Evolutionary conservation across 2,888 invertebrate species (phyloP).

Genomic region (Machimus atricapillus): DNA sequence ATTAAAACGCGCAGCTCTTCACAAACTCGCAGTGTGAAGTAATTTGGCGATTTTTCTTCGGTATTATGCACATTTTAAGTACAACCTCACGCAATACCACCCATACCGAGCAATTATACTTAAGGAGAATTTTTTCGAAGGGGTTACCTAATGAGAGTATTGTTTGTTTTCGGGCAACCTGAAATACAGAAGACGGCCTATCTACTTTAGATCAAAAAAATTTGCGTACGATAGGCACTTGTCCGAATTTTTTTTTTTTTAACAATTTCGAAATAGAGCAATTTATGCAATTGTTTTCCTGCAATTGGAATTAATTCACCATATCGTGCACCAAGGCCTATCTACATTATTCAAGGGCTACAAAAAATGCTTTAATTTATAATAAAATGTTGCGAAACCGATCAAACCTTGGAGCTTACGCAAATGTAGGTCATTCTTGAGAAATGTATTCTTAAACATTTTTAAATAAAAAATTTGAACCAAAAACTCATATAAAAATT

Average conservation of each 20-base stretch:
- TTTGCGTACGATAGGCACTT: background rate
- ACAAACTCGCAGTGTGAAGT: background rate
- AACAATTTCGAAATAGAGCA: background rate
- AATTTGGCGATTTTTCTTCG: background rate
- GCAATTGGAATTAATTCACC: background rate
- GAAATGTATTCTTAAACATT: no score
- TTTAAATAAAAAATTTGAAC: no score
- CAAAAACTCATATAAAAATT: no score
- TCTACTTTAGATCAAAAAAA: background rate
- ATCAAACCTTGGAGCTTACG: background rate
- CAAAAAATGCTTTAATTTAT: background rate
- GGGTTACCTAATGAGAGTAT: background rate
- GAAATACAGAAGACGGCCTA: background rate
- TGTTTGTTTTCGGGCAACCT: background rate
- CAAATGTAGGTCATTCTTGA: no score
- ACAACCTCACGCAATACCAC: background rate
- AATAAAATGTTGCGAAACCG: background rate
- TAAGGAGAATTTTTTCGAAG: background rate
- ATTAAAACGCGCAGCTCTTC: background rate
- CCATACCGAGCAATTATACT: background rate
- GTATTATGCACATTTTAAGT: background rate
- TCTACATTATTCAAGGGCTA: background rate
- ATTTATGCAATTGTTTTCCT: background rate
- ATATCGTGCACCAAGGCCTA: background rate
- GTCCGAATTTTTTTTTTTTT: background rate